phyloP scores from a whole-genome alignment of 1,140 invertebrate species.

The Meloidogyne hapla region DNA sequence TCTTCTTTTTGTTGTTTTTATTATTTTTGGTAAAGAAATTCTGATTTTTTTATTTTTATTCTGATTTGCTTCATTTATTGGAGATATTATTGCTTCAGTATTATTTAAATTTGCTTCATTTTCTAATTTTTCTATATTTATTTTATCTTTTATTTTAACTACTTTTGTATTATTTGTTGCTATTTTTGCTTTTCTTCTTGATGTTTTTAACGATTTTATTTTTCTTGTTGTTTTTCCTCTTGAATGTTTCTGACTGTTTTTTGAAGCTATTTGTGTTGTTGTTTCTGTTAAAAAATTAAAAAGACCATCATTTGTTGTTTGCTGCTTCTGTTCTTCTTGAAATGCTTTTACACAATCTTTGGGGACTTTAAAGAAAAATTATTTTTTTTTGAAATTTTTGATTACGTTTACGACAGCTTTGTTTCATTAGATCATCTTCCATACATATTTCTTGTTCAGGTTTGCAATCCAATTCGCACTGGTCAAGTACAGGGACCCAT shows the following conservation, averaged over 20 bases:
- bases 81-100: background rate
- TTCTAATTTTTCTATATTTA: background rate
- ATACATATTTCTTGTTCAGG: slow-evolving; percentile 43
- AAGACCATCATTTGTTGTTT: background rate
- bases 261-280: background rate
- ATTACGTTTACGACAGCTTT: slow-evolving; percentile 45
- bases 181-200: background rate
- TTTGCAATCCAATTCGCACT: slow-evolving; percentile 48
- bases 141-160: background rate
- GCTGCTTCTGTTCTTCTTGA: background rate
- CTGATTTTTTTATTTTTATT: background rate
- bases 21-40: background rate
- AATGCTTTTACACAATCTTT: background rate
- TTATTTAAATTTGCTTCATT: background rate
- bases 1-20: background rate
- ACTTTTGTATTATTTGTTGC: no score
- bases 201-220: background rate
- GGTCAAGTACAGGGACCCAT: slow-evolving; percentile 52
- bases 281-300: background rate
- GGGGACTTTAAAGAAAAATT: background rate
- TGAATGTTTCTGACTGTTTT: background rate
- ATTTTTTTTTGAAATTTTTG: background rate
- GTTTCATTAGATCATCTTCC: slow-evolving; percentile 48
- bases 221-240: background rate
- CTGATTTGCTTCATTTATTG: background rate